Base-by-base conservation (phyloP, 2,888 invertebrate genomes). In the Polydesmus complanatus region DNA sequence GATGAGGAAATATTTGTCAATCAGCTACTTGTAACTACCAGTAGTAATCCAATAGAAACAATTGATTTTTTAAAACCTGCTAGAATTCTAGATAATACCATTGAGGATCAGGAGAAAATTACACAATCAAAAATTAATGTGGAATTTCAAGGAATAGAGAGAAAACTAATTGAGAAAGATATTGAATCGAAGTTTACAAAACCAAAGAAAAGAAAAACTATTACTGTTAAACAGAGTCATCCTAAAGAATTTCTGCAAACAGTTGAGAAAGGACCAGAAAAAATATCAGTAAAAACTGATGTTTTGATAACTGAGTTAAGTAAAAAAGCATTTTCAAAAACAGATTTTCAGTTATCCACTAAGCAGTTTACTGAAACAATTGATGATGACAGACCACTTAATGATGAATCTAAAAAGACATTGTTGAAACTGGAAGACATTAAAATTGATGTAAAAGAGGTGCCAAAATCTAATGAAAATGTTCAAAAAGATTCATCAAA, bases 141-240 rank as follows among this genome's bases (percentile, higher is more conserved):
- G 54, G 56, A 27, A 22, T 27, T 48, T n/a, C 56, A 50, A 49
- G 56, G 51, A 26, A 48, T 56, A 5, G 51, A 50, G 2, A 56
- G 50, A 50, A 52, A 60, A 26, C 37, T 25, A 2, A 61, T 26
- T 19, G 54, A 49, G 23, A 53, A 56, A 2, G 60, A 56, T 18
- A 18, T 54, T 18, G 23, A 55, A 49, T 19, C 48, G 11, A 11
- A 47, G 48, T 11, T 14, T 14, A 47, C 48, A 47, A 47, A 47
- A 47, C 11, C 48, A 11, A 11, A n/a, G n/a, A n/a, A n/a, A n/a
- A 19, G 53, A 19, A 52, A 58, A 51, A 23, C 19, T 1, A 27
- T 23, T 18, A 11, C 5, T 25, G 25, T 8, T 23, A 26, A 49
- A 48, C n/a, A 26, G 48, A n/a, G 55, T 55, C 54, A 50, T 11